Evolutionary conservation across 2,888 invertebrate species (phyloP).

Genomic region (Prostheceraeus crozeri): DNA sequence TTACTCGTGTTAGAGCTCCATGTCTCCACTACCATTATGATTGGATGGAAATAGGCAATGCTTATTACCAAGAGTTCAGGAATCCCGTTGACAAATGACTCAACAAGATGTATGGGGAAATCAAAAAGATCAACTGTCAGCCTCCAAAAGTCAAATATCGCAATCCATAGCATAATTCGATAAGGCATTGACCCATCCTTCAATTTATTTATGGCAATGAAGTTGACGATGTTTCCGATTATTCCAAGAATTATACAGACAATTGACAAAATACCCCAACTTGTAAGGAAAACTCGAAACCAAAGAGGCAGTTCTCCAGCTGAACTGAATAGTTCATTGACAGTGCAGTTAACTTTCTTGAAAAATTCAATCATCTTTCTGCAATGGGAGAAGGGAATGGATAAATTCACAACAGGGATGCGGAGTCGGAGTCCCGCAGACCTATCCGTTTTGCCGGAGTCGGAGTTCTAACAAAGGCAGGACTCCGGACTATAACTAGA

Average conservation of each 20-base stretch:
- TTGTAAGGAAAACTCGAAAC: constrained; percentile 26
- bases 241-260: constrained; percentile 15
- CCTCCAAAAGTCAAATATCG: constrained; percentile 25
- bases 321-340: background rate
- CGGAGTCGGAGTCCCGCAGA: no score
- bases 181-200: constrained; percentile 31
- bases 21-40: constrained; percentile 30
- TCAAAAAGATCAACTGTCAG: constrained; percentile 28
- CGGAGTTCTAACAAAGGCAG: no score
- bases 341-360: constrained; percentile 21
- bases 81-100: constrained; percentile 30
- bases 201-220: constrained; percentile 21
- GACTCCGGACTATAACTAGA: no score
- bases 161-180: constrained; percentile 31
- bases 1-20: constrained; percentile 32
- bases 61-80: constrained; percentile 21
- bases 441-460: no score
- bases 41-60: background rate
- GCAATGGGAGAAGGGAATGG: no score
- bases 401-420: no score
- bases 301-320: constrained; percentile 6
- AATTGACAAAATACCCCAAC: constrained; percentile 11
- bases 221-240: background rate
- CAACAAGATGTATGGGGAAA: constrained; percentile 30
- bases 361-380: constrained; percentile 28